Evolutionary conservation across 35 echinoderm and acorn worm species (phyloP), one percentile per base, ranked within the genome.

Genomic region (Heliocidaris erythrogramma): DNA sequence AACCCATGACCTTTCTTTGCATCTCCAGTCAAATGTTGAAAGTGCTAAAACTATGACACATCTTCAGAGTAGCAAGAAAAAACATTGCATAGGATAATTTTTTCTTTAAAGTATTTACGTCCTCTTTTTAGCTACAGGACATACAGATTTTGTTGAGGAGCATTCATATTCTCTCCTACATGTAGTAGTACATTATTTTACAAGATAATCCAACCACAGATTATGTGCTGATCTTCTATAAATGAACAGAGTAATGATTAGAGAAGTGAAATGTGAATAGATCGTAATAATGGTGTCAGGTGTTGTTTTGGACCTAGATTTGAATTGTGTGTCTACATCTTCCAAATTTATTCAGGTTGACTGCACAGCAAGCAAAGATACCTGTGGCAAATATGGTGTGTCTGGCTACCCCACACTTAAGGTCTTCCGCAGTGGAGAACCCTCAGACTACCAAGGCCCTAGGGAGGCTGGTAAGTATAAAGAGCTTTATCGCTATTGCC

Each of bases 381-480:
- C 94, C 30, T 99, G 98, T 49, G 93, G 94, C 59, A 90, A 96
- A 30, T 95, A 78, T 94, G 98, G 97, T 24, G 98, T 99, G 9
- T 95, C 93, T 65, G 98, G 96, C 7, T 99, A 97, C 90, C 98
- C 98, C 85, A 97, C 98, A 31, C 93, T 99, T 0, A 99, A 99
- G 88, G 95, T 99, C 14, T 99, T 99, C 90, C 92, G 96, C 59
- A 85, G 90, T 84, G 98, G 98, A 42, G 71, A 85, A 14, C 50
- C 98, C n/a, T 31, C 88, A 49, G 98, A 99, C 60, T 99, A 99
- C 90, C 32, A 56, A 32, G 98, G 98, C 24, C 94, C 96, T 60
- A 96, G 98, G 85, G 92, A 94, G 49, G 86, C 94, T 42, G 93
- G 98, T 99, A 95, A 35, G 86, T 42, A 88, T n/a, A n/a, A n/a